Evolutionary conservation across 92 coral and sea anemone genomes (phyloP), one percentile per base, ranked within the genome.

Genomic region (Muricea muricata): DNA sequence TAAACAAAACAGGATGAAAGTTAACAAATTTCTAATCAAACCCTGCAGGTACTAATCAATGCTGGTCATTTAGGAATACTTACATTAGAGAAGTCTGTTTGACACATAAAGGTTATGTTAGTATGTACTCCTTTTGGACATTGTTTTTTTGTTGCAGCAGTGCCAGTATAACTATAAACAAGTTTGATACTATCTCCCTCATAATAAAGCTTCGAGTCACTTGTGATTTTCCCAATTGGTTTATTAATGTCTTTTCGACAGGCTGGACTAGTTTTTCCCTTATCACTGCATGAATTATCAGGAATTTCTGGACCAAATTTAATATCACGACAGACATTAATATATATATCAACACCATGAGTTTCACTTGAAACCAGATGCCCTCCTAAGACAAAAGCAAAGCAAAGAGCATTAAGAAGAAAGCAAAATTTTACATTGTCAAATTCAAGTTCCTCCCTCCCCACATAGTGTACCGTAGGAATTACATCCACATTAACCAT

Each of bases 271-370:
- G 91, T 86, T 3, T 37, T 23, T 21, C 89, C 89, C 18, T 94
- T 87, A 42, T 65, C 80, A 29, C 48, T 20, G 7, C 83, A 78
- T 8, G n/a, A 0, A 2, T 12, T 2, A 1, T 6, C 65, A 48
- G 65, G 80, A n/a, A 56, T 25, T 32, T 31, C 25, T 9, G 77
- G 13, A 14, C 89, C 79, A 14, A 87, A 72, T n/a, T 89, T 96
- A 37, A 96, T 96, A 32, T 93, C 98, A 31, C 98, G 87, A 73
- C 99, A 96, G 52, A 96, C 93, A 34, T 96, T 96, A 78, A 96
- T 96, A 77, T 71, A 87, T 76, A 92, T 93, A 30, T 89, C 94
- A 79, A 89, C 89, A 6, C 71, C 68, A 41, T 37, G 48, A 24
- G 73, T 79, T 34, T 88, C 75, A 76, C 92, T 84, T 24, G 97